These are phyloP conservation scores for Acanthococcus lagerstroemiae DNA, from an alignment of 2,888 invertebrate genomes.

Conservation along the genomic window DNA sequence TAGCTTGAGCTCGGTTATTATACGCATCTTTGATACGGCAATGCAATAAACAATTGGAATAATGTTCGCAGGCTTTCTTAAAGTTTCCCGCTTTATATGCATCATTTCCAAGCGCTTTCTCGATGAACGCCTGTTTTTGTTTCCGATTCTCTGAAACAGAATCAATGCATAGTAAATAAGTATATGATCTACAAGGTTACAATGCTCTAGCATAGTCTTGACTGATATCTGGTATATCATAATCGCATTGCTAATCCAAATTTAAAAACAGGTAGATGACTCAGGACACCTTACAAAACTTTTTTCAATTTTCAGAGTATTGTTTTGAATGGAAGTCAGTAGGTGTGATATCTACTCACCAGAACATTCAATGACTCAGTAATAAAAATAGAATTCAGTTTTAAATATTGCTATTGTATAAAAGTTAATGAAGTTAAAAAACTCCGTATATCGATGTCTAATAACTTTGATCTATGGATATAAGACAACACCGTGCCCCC, in stretches of 20 bases:
- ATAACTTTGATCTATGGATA: background rate
- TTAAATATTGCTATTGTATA: background rate
- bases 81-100: background rate
- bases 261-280: background rate
- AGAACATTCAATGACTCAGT: background rate
- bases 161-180: background rate
- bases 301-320: too few species aligned
- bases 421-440: background rate
- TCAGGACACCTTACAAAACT: background rate
- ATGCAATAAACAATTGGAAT: constrained; percentile 3
- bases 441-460: background rate
- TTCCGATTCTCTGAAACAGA: background rate
- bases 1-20: constrained; percentile 17
- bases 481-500: background rate
- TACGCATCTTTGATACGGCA: background rate
- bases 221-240: background rate
- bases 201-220: too few species aligned
- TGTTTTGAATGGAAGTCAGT: background rate
- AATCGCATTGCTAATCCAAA: background rate
- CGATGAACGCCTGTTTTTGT: background rate
- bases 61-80: constrained; percentile 5
- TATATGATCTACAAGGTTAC: background rate
- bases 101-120: constrained; percentile 3
- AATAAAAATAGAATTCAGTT: too few species aligned
- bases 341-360: background rate